These are phyloP conservation scores for Hippocampus guttulatus DNA, from an alignment of 2,113 vertebrate genomes.

Conservation along the genomic window DNA sequence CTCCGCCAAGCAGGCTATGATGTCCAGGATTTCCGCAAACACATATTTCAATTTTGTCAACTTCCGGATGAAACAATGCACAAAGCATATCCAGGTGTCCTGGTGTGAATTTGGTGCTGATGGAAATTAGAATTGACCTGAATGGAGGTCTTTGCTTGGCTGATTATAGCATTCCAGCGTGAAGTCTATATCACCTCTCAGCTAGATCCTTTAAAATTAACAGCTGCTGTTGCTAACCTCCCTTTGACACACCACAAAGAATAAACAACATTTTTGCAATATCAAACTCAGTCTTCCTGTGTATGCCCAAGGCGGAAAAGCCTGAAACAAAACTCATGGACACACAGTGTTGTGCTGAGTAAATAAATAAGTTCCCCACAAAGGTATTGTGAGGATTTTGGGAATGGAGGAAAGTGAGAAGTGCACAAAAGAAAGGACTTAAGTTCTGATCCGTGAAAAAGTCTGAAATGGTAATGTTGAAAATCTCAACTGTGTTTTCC, in stretches of 20 bases:
- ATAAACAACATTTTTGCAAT: conserved; percentile 26
- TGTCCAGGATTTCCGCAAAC: too few relatives aligned
- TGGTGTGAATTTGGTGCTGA: not conserved
- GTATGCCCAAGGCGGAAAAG: conserved; percentile 20
- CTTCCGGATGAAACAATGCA: not conserved
- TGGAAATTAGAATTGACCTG: not conserved
- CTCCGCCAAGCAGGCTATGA: too few relatives aligned
- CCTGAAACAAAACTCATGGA: conserved; percentile 35
- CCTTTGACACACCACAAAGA: conserved; percentile 25
- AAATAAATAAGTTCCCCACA: conserved; percentile 58
- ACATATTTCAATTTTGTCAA: not conserved
- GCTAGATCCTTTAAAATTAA: conserved; percentile 27
- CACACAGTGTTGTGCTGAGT: conserved; percentile 42
- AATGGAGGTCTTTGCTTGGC: not conserved
- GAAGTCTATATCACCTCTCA: conserved; percentile 31
- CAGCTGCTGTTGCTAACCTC: conserved; percentile 19
- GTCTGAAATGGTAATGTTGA: conserved; percentile 49
- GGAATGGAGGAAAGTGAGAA: conserved; percentile 42
- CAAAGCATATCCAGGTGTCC: not conserved
- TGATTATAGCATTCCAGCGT: not conserved
- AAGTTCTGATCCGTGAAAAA: conserved; percentile 45
- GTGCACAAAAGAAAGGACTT: conserved; percentile 33
- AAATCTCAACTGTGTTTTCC: conserved; percentile 43
- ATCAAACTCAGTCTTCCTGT: conserved; percentile 14
- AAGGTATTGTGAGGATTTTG: conserved; percentile 43